phyloP scores from a whole-genome alignment of 2,113 vertebrate species.

The Crotophaga sulcirostris region DNA sequence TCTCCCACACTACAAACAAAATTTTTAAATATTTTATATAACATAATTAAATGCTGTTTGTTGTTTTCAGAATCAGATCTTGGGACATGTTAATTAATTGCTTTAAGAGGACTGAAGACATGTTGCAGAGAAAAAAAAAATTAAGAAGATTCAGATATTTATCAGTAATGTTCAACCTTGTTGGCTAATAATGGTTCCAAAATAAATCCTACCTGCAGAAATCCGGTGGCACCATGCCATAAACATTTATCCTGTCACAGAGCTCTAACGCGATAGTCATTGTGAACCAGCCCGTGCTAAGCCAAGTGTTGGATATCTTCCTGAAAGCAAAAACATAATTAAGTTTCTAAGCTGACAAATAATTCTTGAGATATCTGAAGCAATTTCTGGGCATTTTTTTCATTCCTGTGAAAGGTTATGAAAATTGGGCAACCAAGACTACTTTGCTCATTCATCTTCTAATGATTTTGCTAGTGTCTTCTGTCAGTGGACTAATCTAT shows the following conservation, averaged over 20 bases:
- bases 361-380: constrained; percentile 10
- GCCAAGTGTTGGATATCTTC: constrained; percentile 97
- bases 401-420: constrained; percentile 10
- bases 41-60: constrained; percentile 72
- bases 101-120: constrained; percentile 46
- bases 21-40: constrained; percentile 71
- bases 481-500: background rate
- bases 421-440: constrained; percentile 8
- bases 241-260: constrained; percentile 94
- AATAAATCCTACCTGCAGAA: constrained; percentile 92
- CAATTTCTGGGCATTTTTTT: background rate
- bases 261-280: constrained; percentile 98
- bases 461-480: background rate
- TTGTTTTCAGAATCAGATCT: constrained; percentile 66
- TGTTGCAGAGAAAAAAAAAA: constrained; percentile 9
- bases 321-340: constrained; percentile 79
- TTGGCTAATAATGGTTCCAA: constrained; percentile 30
- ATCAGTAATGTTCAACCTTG: background rate
- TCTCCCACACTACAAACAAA: constrained; percentile 66
- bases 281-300: constrained; percentile 99
- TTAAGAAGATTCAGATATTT: constrained; percentile 50
- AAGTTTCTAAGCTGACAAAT: constrained; percentile 57
- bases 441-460: background rate
- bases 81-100: constrained; percentile 64
- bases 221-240: constrained; percentile 97